A percentile compares a stretch with the other conserved stretches of the same genome.
Evolutionary conservation across 2,888 invertebrate genomes (phyloP).

Genomic region (Drosophila monieri): DNA sequence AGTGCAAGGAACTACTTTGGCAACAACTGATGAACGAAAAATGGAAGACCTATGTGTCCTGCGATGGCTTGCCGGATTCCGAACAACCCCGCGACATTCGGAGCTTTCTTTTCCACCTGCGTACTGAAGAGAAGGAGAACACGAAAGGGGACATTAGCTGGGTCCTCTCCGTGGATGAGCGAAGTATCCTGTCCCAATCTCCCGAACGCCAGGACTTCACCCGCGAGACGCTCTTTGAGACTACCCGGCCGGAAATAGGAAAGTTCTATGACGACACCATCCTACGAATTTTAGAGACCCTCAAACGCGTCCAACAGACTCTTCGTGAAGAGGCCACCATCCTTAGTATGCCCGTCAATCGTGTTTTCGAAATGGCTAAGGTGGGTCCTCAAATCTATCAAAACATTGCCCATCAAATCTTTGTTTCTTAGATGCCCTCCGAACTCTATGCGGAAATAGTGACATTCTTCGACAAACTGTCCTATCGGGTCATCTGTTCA

Average conservation of each 20-base stretch:
- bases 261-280: slow-evolving; percentile 59
- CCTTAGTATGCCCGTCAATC: slow-evolving; percentile 1
- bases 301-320: slow-evolving; percentile 40
- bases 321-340: slow-evolving; percentile 44
- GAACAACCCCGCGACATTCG: slow-evolving; percentile 66
- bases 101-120: slow-evolving; percentile 56
- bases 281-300: slow-evolving; percentile 39
- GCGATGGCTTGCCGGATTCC: slow-evolving; percentile 71
- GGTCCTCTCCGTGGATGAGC: slow-evolving; percentile 70
- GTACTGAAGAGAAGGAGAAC: slow-evolving; percentile 46
- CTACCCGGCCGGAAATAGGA: slow-evolving; percentile 58
- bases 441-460: slow-evolving; percentile 54
- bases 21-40: slow-evolving; percentile 27
- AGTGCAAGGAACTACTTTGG: slow-evolving; percentile 27
- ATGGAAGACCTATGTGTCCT: slow-evolving; percentile 73
- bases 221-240: slow-evolving; percentile 36
- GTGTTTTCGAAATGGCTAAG: slow-evolving; percentile 37
- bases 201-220: slow-evolving; percentile 64
- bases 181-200: slow-evolving; percentile 73
- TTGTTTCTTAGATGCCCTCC: slow-evolving; percentile 35
- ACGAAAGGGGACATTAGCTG: slow-evolving; percentile 56
- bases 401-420: neutral
- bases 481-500: slow-evolving; percentile 53
- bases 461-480: slow-evolving; percentile 49
- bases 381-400: slow-evolving; percentile 20